These are phyloP conservation scores for Diloba caeruleocephala DNA, from an alignment of 2,888 invertebrate species.

Conservation along the genomic window DNA sequence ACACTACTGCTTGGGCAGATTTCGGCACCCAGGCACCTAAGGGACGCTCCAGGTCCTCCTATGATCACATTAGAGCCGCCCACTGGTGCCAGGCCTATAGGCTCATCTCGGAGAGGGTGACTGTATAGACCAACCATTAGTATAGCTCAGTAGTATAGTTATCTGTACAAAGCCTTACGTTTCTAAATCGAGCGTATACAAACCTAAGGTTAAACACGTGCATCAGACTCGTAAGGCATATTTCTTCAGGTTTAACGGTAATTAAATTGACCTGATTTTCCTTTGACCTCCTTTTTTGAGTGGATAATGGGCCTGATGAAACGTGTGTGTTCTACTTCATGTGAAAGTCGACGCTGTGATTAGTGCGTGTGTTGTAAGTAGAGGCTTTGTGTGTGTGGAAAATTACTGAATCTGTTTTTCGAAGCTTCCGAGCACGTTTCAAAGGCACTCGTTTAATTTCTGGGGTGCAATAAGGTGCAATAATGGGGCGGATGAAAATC, in stretches of 20 bases:
- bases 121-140: no score
- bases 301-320: slow-evolving; percentile 42
- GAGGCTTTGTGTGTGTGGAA: neutral
- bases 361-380: slow-evolving; percentile 3
- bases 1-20: no score
- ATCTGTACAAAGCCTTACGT: slow-evolving; percentile 17
- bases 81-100: no score
- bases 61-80: no score
- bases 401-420: neutral
- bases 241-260: slow-evolving; percentile 56
- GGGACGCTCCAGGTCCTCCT: no score
- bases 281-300: slow-evolving; percentile 50
- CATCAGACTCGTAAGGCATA: slow-evolving; percentile 55
- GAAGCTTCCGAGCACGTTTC: neutral
- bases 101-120: no score
- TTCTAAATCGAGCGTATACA: slow-evolving; percentile 41
- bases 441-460: neutral
- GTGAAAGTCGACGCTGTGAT: slow-evolving; percentile 24
- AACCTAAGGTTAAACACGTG: slow-evolving; percentile 50
- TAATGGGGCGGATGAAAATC: no score
- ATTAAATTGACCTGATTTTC: slow-evolving; percentile 62
- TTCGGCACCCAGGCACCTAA: no score
- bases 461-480: no score
- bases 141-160: no score
- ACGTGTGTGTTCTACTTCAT: slow-evolving; percentile 37